Base-by-base conservation (phyloP, 2,888 invertebrate species). In the Ochropleura plecta region DNA sequence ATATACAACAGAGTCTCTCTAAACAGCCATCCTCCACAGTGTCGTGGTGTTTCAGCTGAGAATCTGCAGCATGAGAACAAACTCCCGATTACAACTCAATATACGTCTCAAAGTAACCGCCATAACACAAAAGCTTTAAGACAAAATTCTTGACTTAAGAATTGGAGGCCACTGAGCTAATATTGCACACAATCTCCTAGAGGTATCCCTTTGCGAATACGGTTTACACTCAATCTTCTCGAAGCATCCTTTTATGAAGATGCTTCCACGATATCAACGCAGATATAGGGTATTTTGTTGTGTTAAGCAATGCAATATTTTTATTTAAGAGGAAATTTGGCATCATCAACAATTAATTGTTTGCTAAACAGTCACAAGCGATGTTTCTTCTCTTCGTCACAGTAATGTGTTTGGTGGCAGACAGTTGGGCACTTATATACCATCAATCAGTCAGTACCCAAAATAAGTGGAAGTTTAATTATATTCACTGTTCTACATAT, bases 401-500 rank as follows among this genome's bases (percentile, higher is more conserved):
- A 5, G 18, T 55, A 46, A 55, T 73, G 44, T 40, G n/a, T 49
- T 42, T 46, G 20, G 18, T 20, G 44, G 18, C 42, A 55, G 30
- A n/a, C 8, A 14, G 48, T 7, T 30, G 48, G 53, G 7, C 53
- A 76, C n/a, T 49, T 12, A 16, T 12, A 16, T 18, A 12, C n/a
- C 12, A 46, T 65, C 14, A 49, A 44, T 48, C 53, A 16, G 42
- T 46, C 30, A 30, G 5, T 30, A 71, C 59, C 14, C 14, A 40
- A 30, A 60, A 40, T 65, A 75, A 65, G 64, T 65, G 65, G 55
- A 55, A 42, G 12, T 46, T 46, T 65, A 65, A 40, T 68, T 59
- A 59, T 70, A 49, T 49, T 48, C 44, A 55, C 20, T 30, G 20
- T 40, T 55, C 20, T 49, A 81, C 60, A 78, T 78, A 68, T 59